A percentile compares a stretch with the other conserved stretches of the same genome.
phyloP scores from a whole-genome alignment of 2,888 invertebrate species.

The Oscheius myriophilus region DNA sequence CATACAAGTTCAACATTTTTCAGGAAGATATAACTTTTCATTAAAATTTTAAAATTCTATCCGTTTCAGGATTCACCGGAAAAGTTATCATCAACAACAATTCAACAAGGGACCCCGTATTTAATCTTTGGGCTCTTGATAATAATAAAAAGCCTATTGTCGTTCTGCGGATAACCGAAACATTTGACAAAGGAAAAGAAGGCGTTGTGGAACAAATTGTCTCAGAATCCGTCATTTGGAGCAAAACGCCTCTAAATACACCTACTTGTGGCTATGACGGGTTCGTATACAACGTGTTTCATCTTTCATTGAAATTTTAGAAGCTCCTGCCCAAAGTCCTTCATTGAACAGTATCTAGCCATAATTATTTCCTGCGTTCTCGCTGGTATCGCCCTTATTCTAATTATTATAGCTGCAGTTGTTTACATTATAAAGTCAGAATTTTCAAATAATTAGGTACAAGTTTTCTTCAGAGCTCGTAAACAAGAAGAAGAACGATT shows the following conservation, averaged over 20 bases:
- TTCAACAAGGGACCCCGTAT: slow-evolving; percentile 23
- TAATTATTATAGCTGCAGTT: slow-evolving; percentile 9
- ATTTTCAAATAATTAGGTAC: not conserved
- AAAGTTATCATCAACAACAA: slow-evolving; percentile 26
- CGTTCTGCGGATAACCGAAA: slow-evolving; percentile 12
- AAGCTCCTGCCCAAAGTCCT: slow-evolving; percentile 42
- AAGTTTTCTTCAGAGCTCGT: slow-evolving; percentile 30
- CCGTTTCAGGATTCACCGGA: slow-evolving; percentile 30
- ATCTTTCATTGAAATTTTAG: slow-evolving; percentile 9
- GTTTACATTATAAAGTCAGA: slow-evolving; percentile 22
- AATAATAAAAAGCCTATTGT: slow-evolving; percentile 1
- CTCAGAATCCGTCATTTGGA: slow-evolving; percentile 21
- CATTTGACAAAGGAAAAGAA: slow-evolving; percentile 5
- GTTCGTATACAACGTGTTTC: not conserved
- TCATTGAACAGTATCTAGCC: slow-evolving; percentile 45
- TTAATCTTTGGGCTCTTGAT: slow-evolving; percentile 15
- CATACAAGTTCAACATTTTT: too few relatives aligned
- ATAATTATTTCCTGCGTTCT: slow-evolving; percentile 35
- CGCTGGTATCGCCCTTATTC: slow-evolving; percentile 4
- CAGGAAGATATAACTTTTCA: too few relatives aligned
- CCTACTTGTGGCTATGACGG: slow-evolving; percentile 29
- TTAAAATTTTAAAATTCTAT: not conserved
- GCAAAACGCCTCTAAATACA: slow-evolving; percentile 16
- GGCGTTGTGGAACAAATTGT: slow-evolving; percentile 6
- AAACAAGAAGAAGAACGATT: slow-evolving; percentile 45